Conservation (phyloP, 2,113 vertebrate species). For the Syrmaticus mikado region DNA sequence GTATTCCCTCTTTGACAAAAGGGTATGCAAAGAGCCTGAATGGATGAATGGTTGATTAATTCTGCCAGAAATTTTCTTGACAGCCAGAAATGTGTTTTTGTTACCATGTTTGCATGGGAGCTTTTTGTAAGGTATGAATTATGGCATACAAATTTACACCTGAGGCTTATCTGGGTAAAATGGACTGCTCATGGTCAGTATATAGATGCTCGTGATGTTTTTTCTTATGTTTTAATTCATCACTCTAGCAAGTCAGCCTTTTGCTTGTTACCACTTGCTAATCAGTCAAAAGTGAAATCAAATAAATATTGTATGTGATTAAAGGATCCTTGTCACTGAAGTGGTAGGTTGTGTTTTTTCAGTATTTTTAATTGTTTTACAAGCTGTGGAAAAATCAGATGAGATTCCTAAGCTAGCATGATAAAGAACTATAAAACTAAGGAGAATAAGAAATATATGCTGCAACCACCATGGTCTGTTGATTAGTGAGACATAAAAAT, state of each 20-base stretch:
- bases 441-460: neutral
- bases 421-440: neutral
- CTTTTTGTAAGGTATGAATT: constrained; percentile 88
- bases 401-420: constrained; percentile 31
- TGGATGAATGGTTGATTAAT: constrained; percentile 99
- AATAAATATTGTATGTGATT: constrained; percentile 54
- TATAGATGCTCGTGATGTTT: constrained; percentile 51
- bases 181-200: constrained; percentile 65
- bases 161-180: constrained; percentile 86
- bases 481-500: neutral
- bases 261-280: constrained; percentile 58
- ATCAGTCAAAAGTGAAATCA: constrained; percentile 65
- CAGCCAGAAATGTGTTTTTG: constrained; percentile 97
- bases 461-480: neutral
- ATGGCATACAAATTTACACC: constrained; percentile 90
- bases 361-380: constrained; percentile 55
- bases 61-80: constrained; percentile 96
- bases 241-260: constrained; percentile 29
- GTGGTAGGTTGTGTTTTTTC: constrained; percentile 27
- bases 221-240: constrained; percentile 63
- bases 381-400: constrained; percentile 26
- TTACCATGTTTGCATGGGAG: constrained; percentile 93
- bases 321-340: constrained; percentile 68
- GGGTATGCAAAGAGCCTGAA: constrained; percentile 99
- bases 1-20: constrained; percentile 95